phyloP scores from a whole-genome alignment of 2,797 vertebrate genomes.

The Amblyraja radiata region DNA sequence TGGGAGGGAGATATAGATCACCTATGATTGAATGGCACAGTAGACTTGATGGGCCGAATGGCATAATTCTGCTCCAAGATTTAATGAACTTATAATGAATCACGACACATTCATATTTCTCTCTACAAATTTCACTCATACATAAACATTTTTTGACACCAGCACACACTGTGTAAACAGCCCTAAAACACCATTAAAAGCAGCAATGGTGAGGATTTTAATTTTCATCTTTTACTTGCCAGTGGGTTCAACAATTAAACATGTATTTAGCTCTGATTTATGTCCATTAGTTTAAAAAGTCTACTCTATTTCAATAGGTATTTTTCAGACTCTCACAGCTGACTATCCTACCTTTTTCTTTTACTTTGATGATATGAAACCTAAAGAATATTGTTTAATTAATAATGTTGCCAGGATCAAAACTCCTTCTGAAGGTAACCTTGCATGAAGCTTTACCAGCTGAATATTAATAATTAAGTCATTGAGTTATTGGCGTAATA shows the following conservation, averaged over 20 bases:
- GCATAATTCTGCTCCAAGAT: too few species aligned
- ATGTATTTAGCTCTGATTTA: background rate
- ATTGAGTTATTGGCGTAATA: background rate
- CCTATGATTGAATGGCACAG: too few species aligned
- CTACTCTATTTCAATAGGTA: background rate
- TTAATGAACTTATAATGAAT: too few species aligned
- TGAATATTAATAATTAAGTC: background rate
- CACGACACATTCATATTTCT: background rate
- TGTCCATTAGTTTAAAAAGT: background rate
- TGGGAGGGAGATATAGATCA: too few species aligned
- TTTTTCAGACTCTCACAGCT: background rate
- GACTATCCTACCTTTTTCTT: background rate
- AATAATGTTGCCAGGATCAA: background rate
- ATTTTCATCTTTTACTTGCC: background rate
- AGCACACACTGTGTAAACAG: background rate
- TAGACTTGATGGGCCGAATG: too few species aligned
- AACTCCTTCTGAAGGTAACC: background rate
- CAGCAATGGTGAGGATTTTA: background rate
- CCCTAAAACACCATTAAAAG: background rate
- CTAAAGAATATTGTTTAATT: background rate
- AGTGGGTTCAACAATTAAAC: background rate
- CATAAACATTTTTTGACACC: slow-evolving; percentile 12
- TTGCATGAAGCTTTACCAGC: background rate
- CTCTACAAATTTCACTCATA: background rate
- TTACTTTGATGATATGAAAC: background rate